phyloP scores from a whole-genome alignment of 2,797 vertebrate genomes.

The Esox lucius region DNA sequence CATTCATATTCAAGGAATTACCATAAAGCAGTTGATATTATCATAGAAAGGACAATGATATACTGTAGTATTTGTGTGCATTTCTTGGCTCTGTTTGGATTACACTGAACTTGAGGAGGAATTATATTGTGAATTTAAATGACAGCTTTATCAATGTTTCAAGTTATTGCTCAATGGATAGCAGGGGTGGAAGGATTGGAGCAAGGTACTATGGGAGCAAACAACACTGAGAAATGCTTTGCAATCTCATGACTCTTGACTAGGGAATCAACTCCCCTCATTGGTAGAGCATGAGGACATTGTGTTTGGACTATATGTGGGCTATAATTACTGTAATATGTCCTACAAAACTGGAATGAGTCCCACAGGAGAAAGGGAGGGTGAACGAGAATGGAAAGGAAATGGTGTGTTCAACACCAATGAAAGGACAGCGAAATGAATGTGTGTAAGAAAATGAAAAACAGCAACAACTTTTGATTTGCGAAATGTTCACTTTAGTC shows the following conservation, averaged over 20 bases:
- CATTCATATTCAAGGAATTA: neutral
- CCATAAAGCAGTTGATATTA: neutral
- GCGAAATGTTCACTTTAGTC: no score
- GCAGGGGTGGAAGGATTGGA: neutral
- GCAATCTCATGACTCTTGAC: neutral
- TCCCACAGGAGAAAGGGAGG: conserved; percentile 3
- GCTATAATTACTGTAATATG: conserved; percentile 11
- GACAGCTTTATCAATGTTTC: neutral
- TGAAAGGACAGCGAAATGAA: neutral
- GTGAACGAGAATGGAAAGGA: neutral
- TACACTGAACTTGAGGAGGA: neutral
- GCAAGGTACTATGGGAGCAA: neutral
- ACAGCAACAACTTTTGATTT: no score
- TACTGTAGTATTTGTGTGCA: neutral
- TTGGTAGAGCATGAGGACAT: neutral
- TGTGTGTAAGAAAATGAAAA: neutral
- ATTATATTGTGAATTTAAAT: neutral
- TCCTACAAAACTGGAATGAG: conserved; percentile 10
- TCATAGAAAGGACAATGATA: neutral
- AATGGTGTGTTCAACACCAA: neutral
- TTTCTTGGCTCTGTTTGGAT: neutral
- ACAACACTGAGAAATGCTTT: neutral
- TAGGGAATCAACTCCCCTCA: neutral
- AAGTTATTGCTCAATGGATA: neutral
- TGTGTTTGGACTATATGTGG: conserved; percentile 3